Conservation (phyloP, 37 sponge, comb jelly and placozoan species). For the Halichondria panicea region DNA sequence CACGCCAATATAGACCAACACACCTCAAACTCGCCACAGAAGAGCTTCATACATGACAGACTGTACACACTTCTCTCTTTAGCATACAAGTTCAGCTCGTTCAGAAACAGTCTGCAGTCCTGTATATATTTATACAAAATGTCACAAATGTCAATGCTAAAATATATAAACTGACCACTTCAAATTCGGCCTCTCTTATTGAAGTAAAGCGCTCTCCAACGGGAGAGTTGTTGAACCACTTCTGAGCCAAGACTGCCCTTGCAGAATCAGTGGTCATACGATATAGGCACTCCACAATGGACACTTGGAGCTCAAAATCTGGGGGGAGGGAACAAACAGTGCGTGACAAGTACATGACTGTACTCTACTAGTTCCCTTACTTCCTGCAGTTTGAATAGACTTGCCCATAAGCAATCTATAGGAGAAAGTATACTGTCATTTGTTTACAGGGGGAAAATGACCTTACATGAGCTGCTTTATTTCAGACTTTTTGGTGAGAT, state of each 20-base stretch:
- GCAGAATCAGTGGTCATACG: conserved; percentile 19
- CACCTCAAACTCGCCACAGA: conserved; percentile 41
- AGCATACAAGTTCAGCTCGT: conserved; percentile 17
- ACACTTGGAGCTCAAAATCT: conserved; percentile 48
- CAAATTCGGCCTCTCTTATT: conserved; percentile 32
- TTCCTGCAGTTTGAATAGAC: conserved; percentile 19
- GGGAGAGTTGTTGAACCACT: conserved; percentile 8
- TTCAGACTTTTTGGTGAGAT: not conserved
- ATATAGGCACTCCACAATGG: conserved; percentile 40
- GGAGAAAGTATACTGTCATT: not conserved
- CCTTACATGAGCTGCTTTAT: conserved; percentile 14
- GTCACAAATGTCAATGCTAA: not conserved
- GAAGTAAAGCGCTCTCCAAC: conserved; percentile 4
- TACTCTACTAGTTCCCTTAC: too few species aligned
- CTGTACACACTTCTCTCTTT: conserved; percentile 26
- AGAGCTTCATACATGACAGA: conserved; percentile 26
- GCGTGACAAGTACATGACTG: not conserved
- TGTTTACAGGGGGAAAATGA: not conserved
- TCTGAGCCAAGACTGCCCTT: not conserved
- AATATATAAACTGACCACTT: conserved; percentile 7
- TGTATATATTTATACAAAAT: not conserved
- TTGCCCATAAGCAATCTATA: conserved; percentile 6
- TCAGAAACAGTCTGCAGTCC: conserved; percentile 55
- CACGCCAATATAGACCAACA: too few species aligned
- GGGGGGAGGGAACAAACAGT: not conserved